Evolutionary conservation across 2,113 vertebrate species (phyloP), one percentile per base, ranked within the genome.

Genomic region (Petrocephalus zakoni): DNA sequence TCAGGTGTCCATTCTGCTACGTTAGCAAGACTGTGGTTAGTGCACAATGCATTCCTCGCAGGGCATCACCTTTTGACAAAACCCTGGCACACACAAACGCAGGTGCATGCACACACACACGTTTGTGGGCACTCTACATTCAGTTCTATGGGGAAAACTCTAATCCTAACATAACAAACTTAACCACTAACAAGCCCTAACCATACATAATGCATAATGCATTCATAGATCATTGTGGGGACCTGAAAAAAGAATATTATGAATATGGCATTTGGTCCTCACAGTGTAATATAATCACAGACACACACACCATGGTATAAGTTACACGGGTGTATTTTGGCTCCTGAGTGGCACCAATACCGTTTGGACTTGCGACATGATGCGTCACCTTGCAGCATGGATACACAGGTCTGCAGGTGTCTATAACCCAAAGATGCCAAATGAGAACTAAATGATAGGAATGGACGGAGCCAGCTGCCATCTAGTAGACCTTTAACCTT

Each of bases 1-100:
- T 89, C 91, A 87, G 89, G 89, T 90, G 91, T 34, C 85, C 89
- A 89, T 90, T 88, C 89, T 90, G 88, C 90, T 5, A 1, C 82
- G 89, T 85, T 75, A 82, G 19, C 21, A 58, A 52, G 46, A 61
- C 88, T 90, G 83, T 11, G 88, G 78, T 87, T 34, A 29, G n/a
- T 17, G n/a, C 47, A 75, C 8, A 49, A 46, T 3, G n/a, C 47
- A 13, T 25, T 87, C 46, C 58, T 55, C 46, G 51, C 42, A 85
- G 22, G 19, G 17, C 87, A 52, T 11, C 51, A 25, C 19, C 46
- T 34, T 55, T 29, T 49, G 52, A 37, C 15, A n/a, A 55, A 34
- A 6, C 51, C 47, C 25, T 17, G n/a, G 2, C 85, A 87, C 68
- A 87, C 53, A 42, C 42, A 42, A 42, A 42, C 3, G 42, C 42